Percentiles rank a stretch among this genome's conserved stretches.
Conservation (phyloP, 2,113 vertebrate species). For the Corynorhinus townsendii region DNA sequence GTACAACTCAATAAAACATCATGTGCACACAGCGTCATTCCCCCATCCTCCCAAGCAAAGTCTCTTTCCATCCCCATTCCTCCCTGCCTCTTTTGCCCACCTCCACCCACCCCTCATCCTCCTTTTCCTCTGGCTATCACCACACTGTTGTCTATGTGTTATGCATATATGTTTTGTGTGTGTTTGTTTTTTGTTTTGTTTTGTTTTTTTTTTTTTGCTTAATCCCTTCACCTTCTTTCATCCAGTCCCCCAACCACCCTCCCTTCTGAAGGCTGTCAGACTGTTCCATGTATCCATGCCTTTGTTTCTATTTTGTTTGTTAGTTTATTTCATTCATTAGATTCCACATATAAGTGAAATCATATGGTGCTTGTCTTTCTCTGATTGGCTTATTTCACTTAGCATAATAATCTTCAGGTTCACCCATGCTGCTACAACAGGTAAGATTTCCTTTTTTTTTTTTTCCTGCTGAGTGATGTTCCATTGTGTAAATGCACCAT, state of each 20-base stretch:
- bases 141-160: not conserved
- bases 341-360: not conserved
- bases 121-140: not conserved
- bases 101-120: too few relatives aligned
- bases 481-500: not conserved
- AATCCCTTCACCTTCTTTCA: not conserved
- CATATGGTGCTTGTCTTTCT: not conserved
- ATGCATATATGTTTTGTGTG: not conserved
- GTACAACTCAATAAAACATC: not conserved
- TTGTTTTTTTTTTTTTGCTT: not conserved
- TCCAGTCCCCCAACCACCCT: not conserved
- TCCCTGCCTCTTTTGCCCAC: not conserved
- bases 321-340: not conserved
- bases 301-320: not conserved
- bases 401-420: not conserved
- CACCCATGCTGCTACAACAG: not conserved
- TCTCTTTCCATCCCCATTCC: not conserved
- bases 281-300: not conserved
- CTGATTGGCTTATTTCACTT: not conserved
- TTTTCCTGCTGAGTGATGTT: not conserved
- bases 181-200: too few relatives aligned
- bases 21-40: not conserved
- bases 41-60: not conserved
- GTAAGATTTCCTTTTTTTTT: not conserved
- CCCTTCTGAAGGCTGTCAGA: not conserved